Evolutionary conservation across 2,797 vertebrate genomes (phyloP).

Genomic region (Brachyrhaphis roseni): DNA sequence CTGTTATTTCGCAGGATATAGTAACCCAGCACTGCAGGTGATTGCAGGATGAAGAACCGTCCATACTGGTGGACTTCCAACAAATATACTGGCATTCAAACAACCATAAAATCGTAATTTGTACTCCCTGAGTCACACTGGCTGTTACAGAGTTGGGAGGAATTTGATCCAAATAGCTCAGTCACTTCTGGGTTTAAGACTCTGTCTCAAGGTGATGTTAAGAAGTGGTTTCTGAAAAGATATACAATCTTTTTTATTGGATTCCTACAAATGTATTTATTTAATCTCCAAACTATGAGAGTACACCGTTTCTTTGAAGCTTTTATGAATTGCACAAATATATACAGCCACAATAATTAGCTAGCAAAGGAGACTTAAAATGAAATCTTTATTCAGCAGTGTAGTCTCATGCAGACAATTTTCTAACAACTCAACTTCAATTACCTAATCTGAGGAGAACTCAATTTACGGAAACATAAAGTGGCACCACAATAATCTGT

Average conservation of each 20-base stretch:
- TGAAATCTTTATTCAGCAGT: not conserved
- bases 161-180: not conserved
- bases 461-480: not conserved
- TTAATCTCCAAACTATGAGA: not conserved
- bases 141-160: not conserved
- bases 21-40: not conserved
- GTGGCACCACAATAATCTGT: not conserved
- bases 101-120: not conserved
- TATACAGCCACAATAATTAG: not conserved
- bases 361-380: not conserved
- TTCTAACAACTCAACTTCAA: not conserved
- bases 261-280: not conserved
- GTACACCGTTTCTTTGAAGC: not conserved
- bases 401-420: not conserved
- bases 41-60: not conserved
- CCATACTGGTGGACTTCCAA: not conserved
- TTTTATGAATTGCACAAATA: not conserved
- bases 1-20: not conserved
- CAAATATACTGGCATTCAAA: not conserved
- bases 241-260: not conserved
- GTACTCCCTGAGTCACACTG: not conserved
- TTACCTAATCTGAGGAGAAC: not conserved
- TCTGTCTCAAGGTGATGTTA: not conserved
- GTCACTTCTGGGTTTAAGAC: not conserved
- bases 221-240: not conserved